Percentiles rank a stretch among this genome's conserved stretches.
Conservation (phyloP, 2,113 vertebrate genomes). For the Pteronura brasiliensis region DNA sequence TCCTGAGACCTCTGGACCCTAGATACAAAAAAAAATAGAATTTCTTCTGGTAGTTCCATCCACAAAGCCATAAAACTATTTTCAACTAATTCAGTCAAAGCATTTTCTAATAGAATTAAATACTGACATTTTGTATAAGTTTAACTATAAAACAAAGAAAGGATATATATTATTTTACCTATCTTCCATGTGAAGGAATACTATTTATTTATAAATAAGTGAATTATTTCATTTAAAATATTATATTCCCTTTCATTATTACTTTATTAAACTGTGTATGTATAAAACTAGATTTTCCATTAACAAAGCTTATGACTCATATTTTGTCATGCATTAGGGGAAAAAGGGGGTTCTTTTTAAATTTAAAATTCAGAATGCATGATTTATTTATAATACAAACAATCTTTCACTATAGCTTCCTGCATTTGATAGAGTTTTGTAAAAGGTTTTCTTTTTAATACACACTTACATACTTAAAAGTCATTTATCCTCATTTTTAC, state of each 20-base stretch:
- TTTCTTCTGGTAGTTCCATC: neutral
- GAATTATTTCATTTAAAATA: neutral
- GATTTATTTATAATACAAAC: neutral
- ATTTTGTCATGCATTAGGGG: neutral
- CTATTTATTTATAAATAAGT: neutral
- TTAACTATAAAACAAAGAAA: neutral
- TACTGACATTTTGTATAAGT: neutral
- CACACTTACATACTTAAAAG: neutral
- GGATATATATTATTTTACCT: neutral
- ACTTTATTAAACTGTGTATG: neutral
- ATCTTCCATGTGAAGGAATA: neutral
- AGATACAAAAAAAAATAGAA: neutral
- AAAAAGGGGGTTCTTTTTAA: neutral
- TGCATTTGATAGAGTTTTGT: neutral
- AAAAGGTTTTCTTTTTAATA: neutral
- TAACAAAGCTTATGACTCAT: neutral
- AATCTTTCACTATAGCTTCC: neutral
- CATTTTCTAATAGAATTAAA: neutral
- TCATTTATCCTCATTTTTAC: neutral
- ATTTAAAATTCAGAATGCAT: neutral
- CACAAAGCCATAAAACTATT: neutral
- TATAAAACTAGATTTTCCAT: neutral
- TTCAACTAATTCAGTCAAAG: neutral
- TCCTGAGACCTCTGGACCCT: neutral
- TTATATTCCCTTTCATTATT: neutral